These are phyloP conservation scores for Tenthredo notha DNA, from an alignment of 2,888 invertebrate genomes.

Conservation along the genomic window DNA sequence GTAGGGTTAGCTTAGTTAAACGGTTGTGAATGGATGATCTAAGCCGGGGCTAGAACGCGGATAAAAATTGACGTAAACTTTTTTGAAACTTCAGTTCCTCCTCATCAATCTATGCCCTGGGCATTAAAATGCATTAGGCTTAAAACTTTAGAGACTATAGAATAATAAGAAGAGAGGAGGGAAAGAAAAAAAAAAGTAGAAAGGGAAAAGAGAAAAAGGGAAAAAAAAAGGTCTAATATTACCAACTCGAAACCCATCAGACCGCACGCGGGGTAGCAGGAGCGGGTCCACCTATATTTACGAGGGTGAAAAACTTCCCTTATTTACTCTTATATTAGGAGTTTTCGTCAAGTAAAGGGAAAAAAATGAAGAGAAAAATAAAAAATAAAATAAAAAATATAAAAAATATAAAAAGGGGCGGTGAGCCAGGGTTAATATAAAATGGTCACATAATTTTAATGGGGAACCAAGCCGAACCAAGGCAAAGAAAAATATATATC, in stretches of 20 bases:
- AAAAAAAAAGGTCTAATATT: slow-evolving; percentile 55
- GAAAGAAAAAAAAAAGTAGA: background rate
- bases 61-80: slow-evolving; percentile 32
- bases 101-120: slow-evolving; percentile 66
- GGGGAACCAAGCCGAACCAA: slow-evolving; percentile 29
- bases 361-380: slow-evolving; percentile 51
- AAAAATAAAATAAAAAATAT: slow-evolving; percentile 45
- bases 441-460: slow-evolving; percentile 55
- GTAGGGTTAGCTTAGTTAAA: slow-evolving; percentile 41
- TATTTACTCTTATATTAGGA: slow-evolving; percentile 62
- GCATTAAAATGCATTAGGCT: slow-evolving; percentile 70
- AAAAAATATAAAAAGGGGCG: background rate
- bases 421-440: slow-evolving; percentile 47
- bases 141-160: slow-evolving; percentile 54
- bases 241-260: slow-evolving; percentile 56
- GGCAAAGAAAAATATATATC: slow-evolving; percentile 43
- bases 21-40: slow-evolving; percentile 45
- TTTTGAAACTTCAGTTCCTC: slow-evolving; percentile 56
- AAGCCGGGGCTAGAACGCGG: background rate
- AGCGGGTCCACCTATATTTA: slow-evolving; percentile 21
- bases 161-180: slow-evolving; percentile 18
- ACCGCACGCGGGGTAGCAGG: slow-evolving; percentile 4
- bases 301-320: slow-evolving; percentile 60
- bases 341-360: slow-evolving; percentile 59
- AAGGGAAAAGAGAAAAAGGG: background rate